Conservation (phyloP, 2,888 invertebrate genomes). For the Zeuzera pyrina region DNA sequence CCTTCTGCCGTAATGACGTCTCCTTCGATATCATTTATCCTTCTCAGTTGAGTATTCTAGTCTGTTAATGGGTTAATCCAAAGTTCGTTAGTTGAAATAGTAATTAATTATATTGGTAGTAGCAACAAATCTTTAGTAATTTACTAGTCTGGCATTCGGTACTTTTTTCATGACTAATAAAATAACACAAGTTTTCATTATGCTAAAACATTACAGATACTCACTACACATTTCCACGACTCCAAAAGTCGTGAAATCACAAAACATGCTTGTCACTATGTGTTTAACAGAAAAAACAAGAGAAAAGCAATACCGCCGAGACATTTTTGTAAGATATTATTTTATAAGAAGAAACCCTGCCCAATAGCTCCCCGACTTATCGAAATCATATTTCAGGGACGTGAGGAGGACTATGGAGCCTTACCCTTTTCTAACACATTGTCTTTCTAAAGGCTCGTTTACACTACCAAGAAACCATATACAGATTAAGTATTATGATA, state of each 20-base stretch:
- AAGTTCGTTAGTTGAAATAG: slow-evolving; percentile 21
- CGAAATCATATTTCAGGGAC: slow-evolving; percentile 70
- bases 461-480: no score
- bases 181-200: no score
- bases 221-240: no score
- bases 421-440: slow-evolving; percentile 60
- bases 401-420: slow-evolving; percentile 51
- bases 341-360: slow-evolving; percentile 54
- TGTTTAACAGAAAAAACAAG: no score
- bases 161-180: no score
- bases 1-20: slow-evolving; percentile 48
- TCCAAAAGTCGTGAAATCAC: no score
- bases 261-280: no score
- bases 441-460: slow-evolving; percentile 44
- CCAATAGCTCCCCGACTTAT: slow-evolving; percentile 67
- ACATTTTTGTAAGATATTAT: slow-evolving; percentile 49
- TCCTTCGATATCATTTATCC: slow-evolving; percentile 33
- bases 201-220: no score
- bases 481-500: no score
- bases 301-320: slow-evolving; percentile 34
- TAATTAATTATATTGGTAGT: slow-evolving; percentile 28
- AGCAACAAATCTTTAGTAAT: no score
- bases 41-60: slow-evolving; percentile 24
- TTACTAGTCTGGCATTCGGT: no score
- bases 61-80: slow-evolving; percentile 37